Percentiles rank a stretch among this genome's conserved stretches.
These are phyloP conservation scores for Peucedramus taeniatus DNA, from an alignment of 2,113 vertebrate species.

Conservation along the genomic window DNA sequence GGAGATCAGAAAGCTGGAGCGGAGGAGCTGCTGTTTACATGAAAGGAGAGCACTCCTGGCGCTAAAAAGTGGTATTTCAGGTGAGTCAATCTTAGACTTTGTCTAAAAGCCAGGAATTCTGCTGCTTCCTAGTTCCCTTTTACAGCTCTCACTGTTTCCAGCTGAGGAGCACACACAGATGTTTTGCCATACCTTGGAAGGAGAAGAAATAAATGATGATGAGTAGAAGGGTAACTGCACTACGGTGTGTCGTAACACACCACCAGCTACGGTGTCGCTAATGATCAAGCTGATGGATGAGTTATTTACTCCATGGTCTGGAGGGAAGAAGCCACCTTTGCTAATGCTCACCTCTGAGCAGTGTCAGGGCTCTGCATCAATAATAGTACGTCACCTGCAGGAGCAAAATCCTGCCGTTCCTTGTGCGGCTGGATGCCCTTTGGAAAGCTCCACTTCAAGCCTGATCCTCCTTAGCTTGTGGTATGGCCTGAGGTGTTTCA, in stretches of 20 bases:
- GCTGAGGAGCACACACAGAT: neutral
- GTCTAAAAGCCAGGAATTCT: slow-evolving; percentile 1
- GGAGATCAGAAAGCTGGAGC: neutral
- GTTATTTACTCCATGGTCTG: neutral
- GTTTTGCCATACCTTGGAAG: neutral
- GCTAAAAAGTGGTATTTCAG: neutral
- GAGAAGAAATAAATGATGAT: slow-evolving; percentile 26
- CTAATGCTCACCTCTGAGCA: neutral
- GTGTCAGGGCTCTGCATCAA: neutral
- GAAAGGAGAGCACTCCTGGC: neutral
- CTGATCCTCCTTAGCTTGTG: neutral
- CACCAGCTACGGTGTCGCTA: neutral
- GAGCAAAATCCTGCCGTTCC: neutral
- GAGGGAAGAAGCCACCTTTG: neutral
- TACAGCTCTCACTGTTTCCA: neutral
- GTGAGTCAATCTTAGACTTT: neutral
- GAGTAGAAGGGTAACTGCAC: slow-evolving; percentile 4
- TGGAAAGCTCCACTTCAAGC: neutral
- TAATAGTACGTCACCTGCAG: neutral
- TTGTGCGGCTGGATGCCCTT: neutral
- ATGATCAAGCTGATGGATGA: slow-evolving; percentile 26
- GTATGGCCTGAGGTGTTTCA: neutral
- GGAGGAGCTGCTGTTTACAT: neutral
- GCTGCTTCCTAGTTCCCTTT: neutral
- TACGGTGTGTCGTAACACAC: neutral